Evolutionary conservation across 2,797 vertebrate species (phyloP), one percentile per base, ranked within the genome.

Genomic region (Hyperoplus immaculatus): DNA sequence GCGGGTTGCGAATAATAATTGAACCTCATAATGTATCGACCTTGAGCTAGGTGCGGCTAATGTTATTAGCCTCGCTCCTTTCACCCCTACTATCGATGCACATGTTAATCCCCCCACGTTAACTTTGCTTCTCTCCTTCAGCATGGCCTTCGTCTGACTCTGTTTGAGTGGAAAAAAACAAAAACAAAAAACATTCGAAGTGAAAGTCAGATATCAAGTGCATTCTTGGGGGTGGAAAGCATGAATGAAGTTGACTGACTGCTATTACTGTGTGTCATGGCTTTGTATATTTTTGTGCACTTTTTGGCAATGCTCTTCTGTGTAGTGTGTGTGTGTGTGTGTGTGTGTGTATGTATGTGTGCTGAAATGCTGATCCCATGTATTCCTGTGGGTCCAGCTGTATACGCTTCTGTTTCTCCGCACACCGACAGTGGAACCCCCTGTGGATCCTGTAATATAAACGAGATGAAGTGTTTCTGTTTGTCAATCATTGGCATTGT

Each of bases 281-380:
- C 83, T 89, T 87, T 90, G 87, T 90, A 80, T 74, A 81, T 90
- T 87, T 84, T 73, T 85, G 77, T 77, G 78, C 75, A 82, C 73
- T 86, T 84, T 89, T 69, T 75, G 71, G 67, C 74, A 21, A 58
- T 46, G 82, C 81, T 87, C 67, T 68, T 81, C 29, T 43, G 74
- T 84, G 55, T 82, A 16, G 16, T 67, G 12, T 73, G 38, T 54
- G 41, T 53, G 64, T 58, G 47, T 14, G 63, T 13, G 41, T 43
- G 62, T 58, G 65, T 39, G 45, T 18, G 50, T 42, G 60, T 16
- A 49, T 15, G 49, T 57, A 60, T 60, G 73, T 46, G 56, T 50
- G 3, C 21, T 29, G 13, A 56, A 63, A 57, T 85, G 69, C 46
- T 69, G 14, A 56, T 75, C 55, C 29, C 60, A 56, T 76, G 55